Evolutionary conservation across 2,113 vertebrate genomes (phyloP), one percentile per base, ranked within the genome.

Genomic region (Thymallus thymallus): DNA sequence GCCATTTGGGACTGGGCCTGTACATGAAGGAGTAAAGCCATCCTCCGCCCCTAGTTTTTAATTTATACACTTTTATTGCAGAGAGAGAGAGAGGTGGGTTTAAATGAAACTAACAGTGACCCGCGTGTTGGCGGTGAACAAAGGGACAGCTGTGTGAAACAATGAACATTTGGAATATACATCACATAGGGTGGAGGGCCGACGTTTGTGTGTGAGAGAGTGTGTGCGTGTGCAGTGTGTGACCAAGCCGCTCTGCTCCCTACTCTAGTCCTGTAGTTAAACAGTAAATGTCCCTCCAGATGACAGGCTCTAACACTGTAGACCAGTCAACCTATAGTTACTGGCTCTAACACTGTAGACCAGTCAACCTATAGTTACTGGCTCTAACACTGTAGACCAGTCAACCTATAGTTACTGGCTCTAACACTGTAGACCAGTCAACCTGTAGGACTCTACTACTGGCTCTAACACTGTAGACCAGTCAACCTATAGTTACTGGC

Each of bases 161-260:
- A 80, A 68, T 68, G 77, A 81, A 87, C 88, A 89, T 88, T 90
- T 91, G 88, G 89, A 90, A 89, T 89, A 89, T 83, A 82, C 86
- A 91, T 92, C 84, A 91, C 81, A 45, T 26, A 26, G 26, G 26
- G 26, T 26, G 1, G 41, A 10, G 41, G 51, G 51, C 51, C 51
- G 45, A 13, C 16, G 12, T 87, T 1, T n/a, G 55, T 58, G 14
- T n/a, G 14, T 1, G 55, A 18, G 55, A 18, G 55, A 18, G 55
- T 71, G 51, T 60, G 18, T 12, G 24, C 18, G 12, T 61, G 22
- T 61, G 58, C 23, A n/a, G 58, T 60, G 56, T n/a, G 56, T 60
- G 18, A 6, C 60, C 23, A 7, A 7, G 6, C 7, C 22, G 14
- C 63, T 13, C 14, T 24, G 14, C 62, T 5, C 6, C 62, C 26